These are phyloP conservation scores for Enteromius mattozi DNA, from an alignment of 2,797 vertebrate species.

Conservation along the genomic window DNA sequence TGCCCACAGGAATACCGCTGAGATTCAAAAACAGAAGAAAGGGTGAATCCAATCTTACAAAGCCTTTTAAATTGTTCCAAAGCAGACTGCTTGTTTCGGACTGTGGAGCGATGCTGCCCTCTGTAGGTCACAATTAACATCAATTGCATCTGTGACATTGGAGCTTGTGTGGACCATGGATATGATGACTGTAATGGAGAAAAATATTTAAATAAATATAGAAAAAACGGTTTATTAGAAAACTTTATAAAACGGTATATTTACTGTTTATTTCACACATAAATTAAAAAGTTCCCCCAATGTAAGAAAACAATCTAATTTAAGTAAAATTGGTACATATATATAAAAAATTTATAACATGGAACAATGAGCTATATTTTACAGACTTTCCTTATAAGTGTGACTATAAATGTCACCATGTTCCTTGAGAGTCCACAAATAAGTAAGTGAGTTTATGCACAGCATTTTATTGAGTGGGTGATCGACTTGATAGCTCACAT, in stretches of 20 bases:
- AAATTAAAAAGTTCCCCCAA: neutral
- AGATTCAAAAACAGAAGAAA: constrained; percentile 37
- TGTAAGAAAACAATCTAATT: neutral
- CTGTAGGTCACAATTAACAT: constrained; percentile 65
- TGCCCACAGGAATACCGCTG: constrained; percentile 51
- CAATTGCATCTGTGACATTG: constrained; percentile 39
- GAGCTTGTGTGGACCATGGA: constrained; percentile 65
- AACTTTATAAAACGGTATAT: neutral
- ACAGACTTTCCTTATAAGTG: neutral
- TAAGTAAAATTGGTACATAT: neutral
- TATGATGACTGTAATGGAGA: constrained; percentile 55
- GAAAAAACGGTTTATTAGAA: neutral
- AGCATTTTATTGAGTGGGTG: neutral
- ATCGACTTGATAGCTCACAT: neutral
- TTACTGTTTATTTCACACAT: neutral
- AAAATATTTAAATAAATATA: neutral
- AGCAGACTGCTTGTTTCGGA: constrained; percentile 28
- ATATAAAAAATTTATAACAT: neutral
- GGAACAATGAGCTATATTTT: neutral
- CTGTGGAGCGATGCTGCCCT: constrained; percentile 75
- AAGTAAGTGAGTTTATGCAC: neutral
- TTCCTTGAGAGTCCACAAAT: neutral
- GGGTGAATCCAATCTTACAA: neutral
- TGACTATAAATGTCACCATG: neutral
- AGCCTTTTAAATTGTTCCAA: constrained; percentile 21